Conservation (phyloP, 1,140 invertebrate species). For the Rhysida immarginata region DNA sequence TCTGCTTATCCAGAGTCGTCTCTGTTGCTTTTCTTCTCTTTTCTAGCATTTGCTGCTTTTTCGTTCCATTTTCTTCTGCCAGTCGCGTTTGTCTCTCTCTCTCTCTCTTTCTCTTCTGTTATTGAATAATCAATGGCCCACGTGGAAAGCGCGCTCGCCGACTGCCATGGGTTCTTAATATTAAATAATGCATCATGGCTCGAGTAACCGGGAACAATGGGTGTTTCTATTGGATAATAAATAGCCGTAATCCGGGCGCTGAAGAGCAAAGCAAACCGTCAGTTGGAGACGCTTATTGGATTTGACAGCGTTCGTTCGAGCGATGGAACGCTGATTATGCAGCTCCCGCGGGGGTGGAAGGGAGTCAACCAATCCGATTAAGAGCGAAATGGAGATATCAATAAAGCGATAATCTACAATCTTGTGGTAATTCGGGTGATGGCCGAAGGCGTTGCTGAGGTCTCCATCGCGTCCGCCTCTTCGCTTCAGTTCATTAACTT, state of each 20-base stretch:
- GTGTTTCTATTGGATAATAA: constrained; percentile 5
- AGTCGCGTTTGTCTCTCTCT: too few species aligned
- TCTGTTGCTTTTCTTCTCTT: too few species aligned
- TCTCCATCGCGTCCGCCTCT: too few species aligned
- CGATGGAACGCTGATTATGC: not conserved
- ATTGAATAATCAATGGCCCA: too few species aligned
- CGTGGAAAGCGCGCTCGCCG: too few species aligned
- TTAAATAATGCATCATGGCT: not conserved
- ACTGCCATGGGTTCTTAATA: too few species aligned
- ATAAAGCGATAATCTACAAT: constrained; percentile 6
- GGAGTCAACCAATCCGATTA: constrained; percentile 4
- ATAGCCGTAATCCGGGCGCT: not conserved
- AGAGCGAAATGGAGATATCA: not conserved
- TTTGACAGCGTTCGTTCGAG: not conserved
- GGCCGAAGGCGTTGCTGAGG: too few species aligned
- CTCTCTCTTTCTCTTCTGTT: too few species aligned
- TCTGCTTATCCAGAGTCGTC: too few species aligned
- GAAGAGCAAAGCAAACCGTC: not conserved
- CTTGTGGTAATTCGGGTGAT: constrained; percentile 3
- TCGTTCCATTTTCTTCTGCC: too few species aligned
- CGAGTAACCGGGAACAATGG: not conserved
- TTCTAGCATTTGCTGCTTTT: too few species aligned
- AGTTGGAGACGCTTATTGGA: not conserved
- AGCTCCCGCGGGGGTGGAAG: not conserved
- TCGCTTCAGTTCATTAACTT: too few species aligned